Conservation (phyloP, 1,140 invertebrate species). For the Drosophila melanica region DNA sequence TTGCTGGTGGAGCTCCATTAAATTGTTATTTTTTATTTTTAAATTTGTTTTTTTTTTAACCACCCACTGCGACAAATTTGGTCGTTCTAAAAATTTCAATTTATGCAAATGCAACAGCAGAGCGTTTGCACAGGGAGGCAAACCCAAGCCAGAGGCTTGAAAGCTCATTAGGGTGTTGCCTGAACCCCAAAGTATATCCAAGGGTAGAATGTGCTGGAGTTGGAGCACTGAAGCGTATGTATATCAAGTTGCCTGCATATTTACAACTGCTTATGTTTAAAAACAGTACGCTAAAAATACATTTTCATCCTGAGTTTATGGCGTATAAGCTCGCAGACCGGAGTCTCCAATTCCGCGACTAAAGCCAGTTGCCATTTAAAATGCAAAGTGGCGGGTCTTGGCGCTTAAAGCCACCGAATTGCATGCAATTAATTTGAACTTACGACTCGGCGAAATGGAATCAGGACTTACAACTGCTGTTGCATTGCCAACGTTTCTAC, state of each 20-base stretch:
- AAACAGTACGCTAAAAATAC: constrained; percentile 37
- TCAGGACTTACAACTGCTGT: constrained; percentile 15
- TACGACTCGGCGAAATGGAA: constrained; percentile 38
- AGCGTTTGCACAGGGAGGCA: constrained; percentile 5
- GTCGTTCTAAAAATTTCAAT: constrained; percentile 59
- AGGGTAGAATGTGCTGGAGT: not conserved
- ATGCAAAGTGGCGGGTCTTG: constrained; percentile 58
- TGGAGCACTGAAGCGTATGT: constrained; percentile 30
- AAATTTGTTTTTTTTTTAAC: constrained; percentile 9
- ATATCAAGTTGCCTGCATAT: constrained; percentile 59
- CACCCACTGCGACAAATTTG: constrained; percentile 35
- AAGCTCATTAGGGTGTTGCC: constrained; percentile 64
- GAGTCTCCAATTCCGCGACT: constrained; percentile 7
- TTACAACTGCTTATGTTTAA: constrained; percentile 53
- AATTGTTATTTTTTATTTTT: not conserved
- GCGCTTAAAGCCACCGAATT: constrained; percentile 53
- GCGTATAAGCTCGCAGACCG: not conserved
- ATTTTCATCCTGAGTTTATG: constrained; percentile 33
- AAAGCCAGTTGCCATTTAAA: constrained; percentile 46
- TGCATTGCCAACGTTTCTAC: constrained; percentile 6
- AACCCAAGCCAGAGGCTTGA: constrained; percentile 59
- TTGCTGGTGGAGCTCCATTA: not conserved
- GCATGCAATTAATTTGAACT: constrained; percentile 76
- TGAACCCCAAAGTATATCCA: constrained; percentile 18
- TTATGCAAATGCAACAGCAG: constrained; percentile 77